Evolutionary conservation across 1,140 invertebrate genomes (phyloP).

Genomic region (Kradibia gibbosae): DNA sequence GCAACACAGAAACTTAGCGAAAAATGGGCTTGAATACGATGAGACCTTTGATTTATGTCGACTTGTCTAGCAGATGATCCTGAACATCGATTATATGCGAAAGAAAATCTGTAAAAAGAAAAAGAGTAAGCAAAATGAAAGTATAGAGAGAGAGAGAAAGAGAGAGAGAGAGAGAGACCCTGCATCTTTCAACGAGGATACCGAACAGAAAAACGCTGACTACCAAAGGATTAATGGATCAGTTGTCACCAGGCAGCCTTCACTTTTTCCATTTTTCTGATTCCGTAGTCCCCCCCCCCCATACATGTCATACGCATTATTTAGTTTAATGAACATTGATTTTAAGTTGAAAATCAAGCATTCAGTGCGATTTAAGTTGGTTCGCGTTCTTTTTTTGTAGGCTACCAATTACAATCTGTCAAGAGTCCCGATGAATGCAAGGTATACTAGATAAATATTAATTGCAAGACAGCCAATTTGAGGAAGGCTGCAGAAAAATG

Average conservation of each 20-base stretch:
- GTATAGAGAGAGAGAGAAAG: neutral
- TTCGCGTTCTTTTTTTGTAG: no score
- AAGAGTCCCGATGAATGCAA: no score
- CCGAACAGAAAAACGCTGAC: slow-evolving; percentile 16
- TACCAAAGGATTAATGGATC: slow-evolving; percentile 29
- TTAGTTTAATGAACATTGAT: no score
- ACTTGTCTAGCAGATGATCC: slow-evolving; percentile 59
- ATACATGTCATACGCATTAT: neutral
- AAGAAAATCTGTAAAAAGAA: neutral
- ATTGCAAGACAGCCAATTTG: no score
- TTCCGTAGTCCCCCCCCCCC: neutral
- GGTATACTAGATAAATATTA: no score
- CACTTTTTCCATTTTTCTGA: neutral
- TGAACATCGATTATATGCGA: slow-evolving; percentile 60
- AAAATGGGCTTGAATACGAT: slow-evolving; percentile 44
- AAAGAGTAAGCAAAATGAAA: neutral
- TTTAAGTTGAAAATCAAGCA: no score
- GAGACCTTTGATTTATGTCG: slow-evolving; percentile 64
- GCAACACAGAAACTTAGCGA: slow-evolving; percentile 13
- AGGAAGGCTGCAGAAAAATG: no score
- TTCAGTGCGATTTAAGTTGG: no score
- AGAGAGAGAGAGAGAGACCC: slow-evolving; percentile 14
- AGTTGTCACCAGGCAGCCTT: no score
- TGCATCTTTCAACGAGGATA: neutral
- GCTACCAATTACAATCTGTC: no score